Base-by-base conservation (phyloP, 2,797 vertebrate species). In the Protosalanx chinensis region DNA sequence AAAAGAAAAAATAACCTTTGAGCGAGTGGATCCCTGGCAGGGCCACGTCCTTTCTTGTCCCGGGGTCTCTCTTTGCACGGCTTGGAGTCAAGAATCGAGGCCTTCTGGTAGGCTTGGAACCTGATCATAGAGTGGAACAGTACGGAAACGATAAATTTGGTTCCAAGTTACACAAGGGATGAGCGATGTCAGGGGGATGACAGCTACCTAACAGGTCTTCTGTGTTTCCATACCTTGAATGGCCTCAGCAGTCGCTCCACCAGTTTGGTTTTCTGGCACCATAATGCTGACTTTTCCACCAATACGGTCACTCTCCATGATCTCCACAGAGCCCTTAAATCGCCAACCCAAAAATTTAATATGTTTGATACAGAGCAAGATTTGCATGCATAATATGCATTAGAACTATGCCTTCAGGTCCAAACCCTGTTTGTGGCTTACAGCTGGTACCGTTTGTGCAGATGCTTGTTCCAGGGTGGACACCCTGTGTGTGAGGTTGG, bases 401-500 rank as follows among this genome's bases (percentile, higher is more conserved):
- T 13, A 12, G 10, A 46, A 46, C 41, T 2, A 13, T 46, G 41
- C 7, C 10, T 46, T 46, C 3, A 41, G 33, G 33, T 46, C 10
- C 41, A 46, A 46, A 12, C 10, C 41, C 2, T 46, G 41, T 8
- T 46, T 13, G 41, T 46, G 41, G 0, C 41, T 46, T 12, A 46
- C 41, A 2, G 76, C 76, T 73, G 69, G 68, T 61, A 60, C 20
- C 23, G 27, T 67, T 29, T 69, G 59, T 23, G 84, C 76, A 32
- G 87, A 81, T 0, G 78, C 60, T 0, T 79, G 89, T 82, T 93
- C 90, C 58, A 93, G 73, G 1, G 81, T 80, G n/a, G 80, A 82
- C 64, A 93, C 81, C 81, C 88, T 88, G 73, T 85, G 83, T 5
- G 83, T 85, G 65, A 93, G 90, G 62, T 91, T 86, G 59, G 87